Conservation (phyloP, 2,797 vertebrate species). For the Allobates femoralis region DNA sequence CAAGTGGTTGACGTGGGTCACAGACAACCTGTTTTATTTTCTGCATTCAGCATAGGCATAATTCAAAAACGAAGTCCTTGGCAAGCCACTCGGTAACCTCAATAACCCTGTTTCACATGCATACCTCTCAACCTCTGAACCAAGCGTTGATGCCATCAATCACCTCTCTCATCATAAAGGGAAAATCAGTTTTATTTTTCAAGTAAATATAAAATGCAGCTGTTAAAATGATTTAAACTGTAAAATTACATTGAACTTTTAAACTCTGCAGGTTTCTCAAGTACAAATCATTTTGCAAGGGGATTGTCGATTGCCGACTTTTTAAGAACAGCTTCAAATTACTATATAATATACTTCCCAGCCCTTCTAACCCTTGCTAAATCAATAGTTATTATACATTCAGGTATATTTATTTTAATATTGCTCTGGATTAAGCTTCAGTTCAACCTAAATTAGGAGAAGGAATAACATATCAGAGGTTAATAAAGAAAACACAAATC, state of each 20-base stretch:
- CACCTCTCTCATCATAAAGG: slow-evolving; percentile 5
- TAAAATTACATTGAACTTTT: slow-evolving; percentile 37
- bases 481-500: slow-evolving; percentile 15
- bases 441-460: slow-evolving; percentile 18
- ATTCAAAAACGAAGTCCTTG: neutral
- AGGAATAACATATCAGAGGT: slow-evolving; percentile 26
- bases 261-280: slow-evolving; percentile 30
- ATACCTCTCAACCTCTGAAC: slow-evolving; percentile 26
- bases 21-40: slow-evolving; percentile 18
- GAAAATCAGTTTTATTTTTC: slow-evolving; percentile 33
- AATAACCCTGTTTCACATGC: slow-evolving; percentile 1
- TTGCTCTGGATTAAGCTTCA: neutral
- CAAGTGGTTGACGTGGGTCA: slow-evolving; percentile 5
- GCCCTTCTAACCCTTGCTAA: slow-evolving; percentile 7
- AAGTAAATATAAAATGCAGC: slow-evolving; percentile 23
- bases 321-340: slow-evolving; percentile 18
- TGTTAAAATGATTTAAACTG: slow-evolving; percentile 31
- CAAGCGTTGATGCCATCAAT: slow-evolving; percentile 2
- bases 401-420: slow-evolving; percentile 39
- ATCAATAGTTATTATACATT: slow-evolving; percentile 36
- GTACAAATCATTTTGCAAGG: neutral
- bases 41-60: slow-evolving; percentile 18
- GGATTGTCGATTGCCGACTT: neutral
- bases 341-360: slow-evolving; percentile 16
- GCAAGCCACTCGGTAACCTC: neutral